Evolutionary conservation across 1,140 invertebrate species (phyloP), one percentile per base, ranked within the genome.

Genomic region (Brachionus rotundiformis): DNA sequence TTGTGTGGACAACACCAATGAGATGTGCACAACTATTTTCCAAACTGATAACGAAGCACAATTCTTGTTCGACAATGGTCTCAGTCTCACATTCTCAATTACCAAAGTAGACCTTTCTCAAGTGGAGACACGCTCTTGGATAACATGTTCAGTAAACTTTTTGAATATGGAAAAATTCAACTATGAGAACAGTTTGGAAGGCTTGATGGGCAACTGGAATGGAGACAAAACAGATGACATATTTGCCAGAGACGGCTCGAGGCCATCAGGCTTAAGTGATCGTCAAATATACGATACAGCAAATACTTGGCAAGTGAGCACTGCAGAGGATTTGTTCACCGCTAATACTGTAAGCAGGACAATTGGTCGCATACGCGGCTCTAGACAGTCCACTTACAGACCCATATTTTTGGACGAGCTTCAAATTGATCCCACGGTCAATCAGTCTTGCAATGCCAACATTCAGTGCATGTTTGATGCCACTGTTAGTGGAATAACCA

Each of bases 121-220:
- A 63, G 47, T 33, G 0, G 16, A 41, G 25, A 61, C 47, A 36
- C 33, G 31, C 19, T 79, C 76, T 6, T 79, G 76, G 76, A 79
- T 79, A 10, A 59, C 23, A 3, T 33, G 44, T 54, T 54, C 44
- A 10, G 33, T 59, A 1, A 59, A 33, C 29, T 63, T 79, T 59
- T n/a, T 59, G 23, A 19, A 54, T 4, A 79, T 10, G 8, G 36
- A n/a, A n/a, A 41, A 23, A 33, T 73, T 31, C 36, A 16, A 79
- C 0, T 79, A 79, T 13, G 25, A 19, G n/a, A 27, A 1, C 19
- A 25, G 36, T 31, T 36, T 63, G 25, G 49, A 39, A 36, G 76
- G 76, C 19, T 41, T 79, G 19, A 54, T 79, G 76, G 76, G 76
- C 3, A 61, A 79, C 36, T 39, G 36, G 29, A 79, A 79, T 31